Base-by-base conservation (phyloP, 2,797 vertebrate genomes). In the Coccyzus lansbergi region DNA sequence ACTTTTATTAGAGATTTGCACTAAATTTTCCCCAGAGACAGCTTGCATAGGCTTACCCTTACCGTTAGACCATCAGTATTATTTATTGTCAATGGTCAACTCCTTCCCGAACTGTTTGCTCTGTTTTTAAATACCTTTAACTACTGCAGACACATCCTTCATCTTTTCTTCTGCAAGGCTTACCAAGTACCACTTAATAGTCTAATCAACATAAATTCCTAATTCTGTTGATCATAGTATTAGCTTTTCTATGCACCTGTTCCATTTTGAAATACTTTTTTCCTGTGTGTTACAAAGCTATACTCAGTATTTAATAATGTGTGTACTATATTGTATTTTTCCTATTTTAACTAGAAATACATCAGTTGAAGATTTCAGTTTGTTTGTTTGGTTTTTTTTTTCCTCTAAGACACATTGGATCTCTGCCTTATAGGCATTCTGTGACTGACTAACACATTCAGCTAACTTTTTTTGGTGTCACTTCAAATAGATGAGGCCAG, bases 401-500 rank as follows among this genome's bases (percentile, higher is more conserved):
- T 56, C 9, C 21, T 29, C 6, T 10, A 52, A 33, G 21, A 62
- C 9, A 29, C 3, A 9, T 4, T 42, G 42, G 4, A 59, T 69
- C 8, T 15, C 46, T 81, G n/a, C 42, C 48, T 71, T 12, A 58
- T 5, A 65, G 12, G 31, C 16, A 81, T 71, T 63, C 31, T 69
- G 18, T 92, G 46, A 70, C 16, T 80, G 56, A 80, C 33, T 71
- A 83, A 81, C 20, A 42, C 16, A 68, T 3, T 8, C 15, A 77
- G 13, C 40, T 80, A 34, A 49, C 33, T 87, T 40, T 83, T 33
- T 67, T 68, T 71, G 68, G 26, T 53, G 75, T 83, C 52, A 87
- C 77, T 87, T 92, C 40, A 87, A 93, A 96, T 64, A 21, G 87
- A 95, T 91, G 71, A 93, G 40, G 62, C 20, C 63, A 52, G 93